phyloP scores from a whole-genome alignment of 1,140 invertebrate genomes.

The Pantala flavescens region DNA sequence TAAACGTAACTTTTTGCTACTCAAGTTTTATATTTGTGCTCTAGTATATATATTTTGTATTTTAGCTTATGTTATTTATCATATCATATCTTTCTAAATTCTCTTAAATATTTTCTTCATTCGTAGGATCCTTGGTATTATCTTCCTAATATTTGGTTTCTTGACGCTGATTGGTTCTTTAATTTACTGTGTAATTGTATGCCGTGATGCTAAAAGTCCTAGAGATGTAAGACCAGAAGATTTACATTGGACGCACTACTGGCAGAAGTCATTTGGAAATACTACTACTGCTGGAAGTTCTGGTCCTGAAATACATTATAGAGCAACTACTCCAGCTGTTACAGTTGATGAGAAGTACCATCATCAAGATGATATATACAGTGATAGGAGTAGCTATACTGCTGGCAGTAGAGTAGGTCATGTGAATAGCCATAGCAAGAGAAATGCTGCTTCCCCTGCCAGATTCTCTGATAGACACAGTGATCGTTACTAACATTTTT shows the following conservation, averaged over 20 bases:
- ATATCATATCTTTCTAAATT: too few species aligned
- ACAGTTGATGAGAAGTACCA: background rate
- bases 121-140: slow-evolving; percentile 72
- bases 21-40: too few species aligned
- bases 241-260: slow-evolving; percentile 79
- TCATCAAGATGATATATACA: background rate
- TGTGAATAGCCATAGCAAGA: background rate
- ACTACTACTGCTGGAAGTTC: background rate
- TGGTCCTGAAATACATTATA: background rate
- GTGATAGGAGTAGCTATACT: background rate
- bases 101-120: too few species aligned
- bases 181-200: slow-evolving; percentile 74
- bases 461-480: slow-evolving; percentile 6
- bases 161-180: slow-evolving; percentile 70
- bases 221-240: slow-evolving; percentile 60
- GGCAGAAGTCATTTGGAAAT: slow-evolving; percentile 41
- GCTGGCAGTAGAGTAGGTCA: background rate
- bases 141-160: slow-evolving; percentile 78
- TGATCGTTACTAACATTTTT: background rate
- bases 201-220: slow-evolving; percentile 59
- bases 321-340: background rate
- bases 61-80: too few species aligned
- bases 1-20: too few species aligned
- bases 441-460: background rate
- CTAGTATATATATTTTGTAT: too few species aligned